Evolutionary conservation across 35 echinoderm and acorn worm species (phyloP), one percentile per base, ranked within the genome.

Genomic region (Ophiothrix spiculata): DNA sequence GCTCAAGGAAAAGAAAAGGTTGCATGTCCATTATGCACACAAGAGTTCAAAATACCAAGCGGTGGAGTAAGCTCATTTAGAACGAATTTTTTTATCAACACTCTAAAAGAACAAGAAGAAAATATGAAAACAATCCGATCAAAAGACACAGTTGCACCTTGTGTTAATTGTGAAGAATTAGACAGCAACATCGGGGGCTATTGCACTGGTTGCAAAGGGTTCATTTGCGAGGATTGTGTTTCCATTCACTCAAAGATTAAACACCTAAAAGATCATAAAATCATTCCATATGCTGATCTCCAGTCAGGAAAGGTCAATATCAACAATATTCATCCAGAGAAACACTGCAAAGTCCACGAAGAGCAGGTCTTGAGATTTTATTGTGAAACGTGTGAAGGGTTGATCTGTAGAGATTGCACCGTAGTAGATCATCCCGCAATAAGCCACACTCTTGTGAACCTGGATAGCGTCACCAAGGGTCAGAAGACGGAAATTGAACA

Each of bases 81-180:
- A n/a, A 69, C 60, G 25, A 69, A 69, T 28, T 69, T 69, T 28
- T 69, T 69, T n/a, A 69, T 69, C 60, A 69, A 69, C 60, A 69
- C 60, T 4, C 25, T 69, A 25, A 69, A 69, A 25, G 60, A 69
- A 12, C 17, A 28, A 69, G 16, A 69, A 25, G 60, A 15, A 25
- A 69, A 15, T 69, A 28, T 28, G 3, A n/a, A 12, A 28, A 69
- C 8, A 28, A 15, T 69, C 23, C 60, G 29, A 69, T 69, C 60
- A 15, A 10, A 25, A n/a, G 60, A 69, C 25, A n/a, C 60, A 4
- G 60, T 69, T 15, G 21, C 21, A 54, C 60, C 8, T n/a, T 69
- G 60, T 69, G 25, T 28, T 25, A 69, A 28, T 28, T 69, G 60
- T 69, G 60, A 28, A 69, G 60, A 6, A 25, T 4, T 69, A 2